Evolutionary conservation across 1,140 invertebrate genomes (phyloP).

Genomic region (Dreissena polymorpha): DNA sequence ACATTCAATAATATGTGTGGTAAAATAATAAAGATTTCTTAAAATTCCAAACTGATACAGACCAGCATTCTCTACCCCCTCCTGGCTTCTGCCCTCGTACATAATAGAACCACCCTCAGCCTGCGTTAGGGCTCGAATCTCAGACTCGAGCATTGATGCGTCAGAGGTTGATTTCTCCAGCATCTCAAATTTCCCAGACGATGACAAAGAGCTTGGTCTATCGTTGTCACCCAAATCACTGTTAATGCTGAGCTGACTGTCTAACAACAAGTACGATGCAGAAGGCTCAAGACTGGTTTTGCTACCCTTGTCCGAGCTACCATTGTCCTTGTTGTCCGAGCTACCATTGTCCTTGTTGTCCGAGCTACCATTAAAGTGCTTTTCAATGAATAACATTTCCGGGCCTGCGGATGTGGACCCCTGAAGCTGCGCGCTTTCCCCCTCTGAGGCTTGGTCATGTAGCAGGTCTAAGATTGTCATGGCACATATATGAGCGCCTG

Average conservation of each 20-base stretch:
- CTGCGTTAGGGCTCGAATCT: conserved; percentile 15
- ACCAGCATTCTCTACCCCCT: not conserved
- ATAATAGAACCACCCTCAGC: conserved; percentile 15
- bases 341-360: conserved; percentile 61
- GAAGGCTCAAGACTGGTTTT: conserved; percentile 55
- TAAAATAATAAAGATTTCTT: too few species aligned
- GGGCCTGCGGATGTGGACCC: conserved; percentile 23
- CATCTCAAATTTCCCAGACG: conserved; percentile 37
- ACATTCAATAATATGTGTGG: too few species aligned
- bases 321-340: conserved; percentile 60
- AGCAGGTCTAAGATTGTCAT: conserved; percentile 76
- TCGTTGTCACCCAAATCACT: not conserved
- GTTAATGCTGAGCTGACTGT: conserved; percentile 58
- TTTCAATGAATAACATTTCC: conserved; percentile 63
- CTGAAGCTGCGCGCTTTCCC: conserved; percentile 5
- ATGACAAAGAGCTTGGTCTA: conserved; percentile 8
- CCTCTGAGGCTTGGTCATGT: conserved; percentile 61
- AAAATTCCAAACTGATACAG: too few species aligned
- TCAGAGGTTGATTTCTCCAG: conserved; percentile 30
- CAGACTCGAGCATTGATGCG: conserved; percentile 11
- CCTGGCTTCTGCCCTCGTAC: conserved; percentile 33
- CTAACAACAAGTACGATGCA: conserved; percentile 68
- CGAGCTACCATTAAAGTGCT: conserved; percentile 56
- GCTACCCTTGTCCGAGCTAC: conserved; percentile 61
- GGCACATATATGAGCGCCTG: conserved; percentile 75